Evolutionary conservation across 2,888 invertebrate genomes (phyloP), one percentile per base, ranked within the genome.

Genomic region (Metacarcinus magister): DNA sequence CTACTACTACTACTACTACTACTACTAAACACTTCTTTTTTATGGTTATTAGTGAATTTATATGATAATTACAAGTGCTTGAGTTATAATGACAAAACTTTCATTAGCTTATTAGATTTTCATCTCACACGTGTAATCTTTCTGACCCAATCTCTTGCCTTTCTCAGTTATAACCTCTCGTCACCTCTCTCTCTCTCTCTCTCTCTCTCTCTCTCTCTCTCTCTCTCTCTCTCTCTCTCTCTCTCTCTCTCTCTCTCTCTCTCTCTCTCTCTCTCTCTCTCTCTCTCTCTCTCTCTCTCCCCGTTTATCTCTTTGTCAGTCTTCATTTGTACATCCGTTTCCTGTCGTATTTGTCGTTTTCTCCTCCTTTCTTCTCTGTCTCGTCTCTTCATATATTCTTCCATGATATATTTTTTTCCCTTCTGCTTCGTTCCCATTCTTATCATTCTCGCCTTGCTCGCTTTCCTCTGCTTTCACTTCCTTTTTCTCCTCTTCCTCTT

Each of bases 141-240:
- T 75, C 2, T 2, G 32, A 82, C 75, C 10, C 10, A 8, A n/a
- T 82, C 32, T 82, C 28, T 82, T 82, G 2, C 28, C 32, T 28
- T 82, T 8, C 75, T 82, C n/a, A n/a, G n/a, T 82, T 8, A n/a
- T 82, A 28, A 32, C 0, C 23, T 75, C 75, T 75, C 54, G 5
- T 13, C 13, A 7, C 13, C 75, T 75, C 75, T 82, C 75, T 82
- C 75, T 82, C 75, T 82, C 75, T 82, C 75, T 82, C 75, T 82
- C 75, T 82, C 75, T 82, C 75, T 82, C 75, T 82, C 75, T 82
- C 75, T 82, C 75, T 82, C 75, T 82, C 75, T 82, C 75, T 82
- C 75, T 82, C 75, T 82, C 75, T 82, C 75, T 82, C 75, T 82
- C 75, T 82, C 75, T 82, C 75, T 82, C 75, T 82, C 75, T 82